phyloP scores from a whole-genome alignment of 2,797 vertebrate species.

The Phaenicophaeus curvirostris region DNA sequence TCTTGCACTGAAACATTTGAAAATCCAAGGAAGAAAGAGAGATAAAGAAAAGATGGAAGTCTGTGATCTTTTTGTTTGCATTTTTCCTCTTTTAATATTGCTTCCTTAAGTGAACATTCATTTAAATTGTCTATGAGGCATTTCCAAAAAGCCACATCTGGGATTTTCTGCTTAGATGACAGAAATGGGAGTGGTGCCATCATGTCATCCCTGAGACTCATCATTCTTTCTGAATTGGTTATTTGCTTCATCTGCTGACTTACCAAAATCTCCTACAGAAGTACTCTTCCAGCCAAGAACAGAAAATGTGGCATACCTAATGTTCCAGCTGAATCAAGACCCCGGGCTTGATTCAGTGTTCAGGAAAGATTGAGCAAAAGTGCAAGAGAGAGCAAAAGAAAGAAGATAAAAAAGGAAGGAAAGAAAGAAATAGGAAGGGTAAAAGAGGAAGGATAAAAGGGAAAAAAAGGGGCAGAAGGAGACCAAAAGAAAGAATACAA shows the following conservation, averaged over 20 bases:
- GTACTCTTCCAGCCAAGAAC: neutral
- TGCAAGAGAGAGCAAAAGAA: neutral
- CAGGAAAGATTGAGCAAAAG: neutral
- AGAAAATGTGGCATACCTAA: neutral
- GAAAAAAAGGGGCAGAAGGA: neutral
- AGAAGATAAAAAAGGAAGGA: neutral
- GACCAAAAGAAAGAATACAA: neutral
- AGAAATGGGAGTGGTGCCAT: neutral
- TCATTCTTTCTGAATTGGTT: neutral
- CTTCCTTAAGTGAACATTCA: neutral
- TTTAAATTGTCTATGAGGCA: neutral
- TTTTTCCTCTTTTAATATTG: accelerated
- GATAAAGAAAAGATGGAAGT: neutral
- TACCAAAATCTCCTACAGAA: neutral
- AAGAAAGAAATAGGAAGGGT: too few species aligned
- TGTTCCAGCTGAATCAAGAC: neutral
- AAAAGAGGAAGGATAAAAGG: neutral
- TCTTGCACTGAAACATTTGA: neutral
- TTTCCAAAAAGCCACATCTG: neutral
- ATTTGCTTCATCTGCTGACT: neutral
- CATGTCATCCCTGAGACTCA: neutral
- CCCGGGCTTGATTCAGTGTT: neutral
- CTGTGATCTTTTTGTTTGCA: neutral
- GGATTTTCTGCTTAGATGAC: neutral
- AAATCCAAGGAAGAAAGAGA: neutral